Evolutionary conservation across 2,888 invertebrate species (phyloP), one percentile per base, ranked within the genome.

Genomic region (Drosophila fungiperda): DNA sequence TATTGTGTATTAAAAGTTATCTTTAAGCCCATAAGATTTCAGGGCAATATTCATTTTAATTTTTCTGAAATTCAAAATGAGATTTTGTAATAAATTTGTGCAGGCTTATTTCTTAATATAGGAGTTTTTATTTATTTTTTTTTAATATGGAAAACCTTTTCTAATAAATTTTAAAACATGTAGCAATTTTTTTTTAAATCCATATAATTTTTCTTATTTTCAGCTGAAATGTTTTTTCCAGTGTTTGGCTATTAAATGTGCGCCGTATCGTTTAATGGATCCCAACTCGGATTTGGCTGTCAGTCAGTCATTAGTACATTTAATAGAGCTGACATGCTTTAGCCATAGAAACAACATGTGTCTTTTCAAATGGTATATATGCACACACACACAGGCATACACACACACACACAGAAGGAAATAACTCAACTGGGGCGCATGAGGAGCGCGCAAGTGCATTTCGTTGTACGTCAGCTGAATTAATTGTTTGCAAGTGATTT

Each of bases 401-500:
- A 36, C 54, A 17, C 36, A 33, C 58, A 23, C 11, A 48, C 57
- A 29, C n/a, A 33, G 0, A 26, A 29, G 29, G 6, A 29, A 45
- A 35, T 33, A 69, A 48, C 38, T 60, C 70, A 59, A 64, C 67
- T 61, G 73, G 55, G 64, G 42, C 66, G 26, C 50, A 68, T 68
- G 62, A 57, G 67, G 15, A 5, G n/a, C 26, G 53, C 57, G 59
- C 53, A 60, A 81, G 74, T 81, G 72, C 78, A 78, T 75, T 78
- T 78, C 54, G 65, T 68, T 74, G 81, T 74, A 63, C 42, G 52
- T 54, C 54, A 53, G 67, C 67, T 50, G 32, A 79, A 76, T 82
- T 78, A 76, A 81, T 81, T 81, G 80, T 79, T 81, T 71, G 82
- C 76, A 79, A 82, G 79, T 73, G 73, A 76, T 78, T 78, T 64